Conservation (phyloP, 2,888 invertebrate species). For the Dromius quadrimaculatus region DNA sequence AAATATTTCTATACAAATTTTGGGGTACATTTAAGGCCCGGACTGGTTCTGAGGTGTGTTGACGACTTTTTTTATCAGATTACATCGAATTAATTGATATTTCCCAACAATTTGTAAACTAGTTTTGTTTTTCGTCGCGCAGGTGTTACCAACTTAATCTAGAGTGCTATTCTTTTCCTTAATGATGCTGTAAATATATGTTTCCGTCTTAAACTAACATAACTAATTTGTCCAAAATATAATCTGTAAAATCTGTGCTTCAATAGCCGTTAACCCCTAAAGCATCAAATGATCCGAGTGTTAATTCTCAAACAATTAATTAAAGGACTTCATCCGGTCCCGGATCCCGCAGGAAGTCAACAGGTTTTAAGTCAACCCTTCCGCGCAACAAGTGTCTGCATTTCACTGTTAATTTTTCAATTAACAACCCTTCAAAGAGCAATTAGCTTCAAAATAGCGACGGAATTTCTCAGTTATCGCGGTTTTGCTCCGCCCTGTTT, state of each 20-base stretch:
- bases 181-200: too few relatives aligned
- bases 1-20: too few relatives aligned
- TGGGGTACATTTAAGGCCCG: too few relatives aligned
- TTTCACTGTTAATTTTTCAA: constrained; percentile 45
- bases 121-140: constrained; percentile 40
- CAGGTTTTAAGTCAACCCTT: constrained; percentile 23
- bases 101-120: constrained; percentile 45
- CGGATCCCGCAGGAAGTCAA: constrained; percentile 13
- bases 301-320: constrained; percentile 42
- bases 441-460: constrained; percentile 5
- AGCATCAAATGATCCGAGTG: constrained; percentile 4
- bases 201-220: too few relatives aligned
- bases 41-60: too few relatives aligned
- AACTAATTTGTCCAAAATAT: too few relatives aligned
- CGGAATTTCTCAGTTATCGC: constrained; percentile 12
- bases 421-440: constrained; percentile 26
- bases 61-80: constrained; percentile 44
- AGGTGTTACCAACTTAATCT: constrained; percentile 39
- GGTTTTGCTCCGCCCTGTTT: constrained; percentile 18
- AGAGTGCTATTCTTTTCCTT: constrained; percentile 9
- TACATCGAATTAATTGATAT: constrained; percentile 42
- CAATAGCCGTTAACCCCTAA: not conserved
- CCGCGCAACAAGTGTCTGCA: constrained; percentile 40
- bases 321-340: constrained; percentile 25
- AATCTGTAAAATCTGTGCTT: not conserved